Evolutionary conservation across 2,113 vertebrate genomes (phyloP).

Genomic region (Grallaria varia): DNA sequence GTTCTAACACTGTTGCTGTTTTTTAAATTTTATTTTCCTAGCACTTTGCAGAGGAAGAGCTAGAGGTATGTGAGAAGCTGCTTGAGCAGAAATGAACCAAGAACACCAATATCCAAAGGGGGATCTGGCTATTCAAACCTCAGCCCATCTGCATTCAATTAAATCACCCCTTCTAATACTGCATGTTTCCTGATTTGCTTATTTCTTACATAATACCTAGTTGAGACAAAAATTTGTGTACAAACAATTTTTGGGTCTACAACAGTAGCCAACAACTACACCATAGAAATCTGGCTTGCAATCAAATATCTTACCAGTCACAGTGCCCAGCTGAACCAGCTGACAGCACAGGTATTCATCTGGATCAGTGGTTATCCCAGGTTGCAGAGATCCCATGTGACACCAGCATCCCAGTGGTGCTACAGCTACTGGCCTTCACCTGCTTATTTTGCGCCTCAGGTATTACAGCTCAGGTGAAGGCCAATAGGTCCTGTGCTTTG

Average conservation of each 20-base stretch:
- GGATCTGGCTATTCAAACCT: background rate
- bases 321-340: background rate
- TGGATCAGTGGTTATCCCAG: background rate
- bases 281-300: background rate
- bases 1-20: background rate
- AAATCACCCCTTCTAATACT: background rate
- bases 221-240: background rate
- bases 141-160: background rate
- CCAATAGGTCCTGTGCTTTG: background rate
- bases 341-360: rapidly evolving
- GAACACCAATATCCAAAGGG: background rate
- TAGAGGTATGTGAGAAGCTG: background rate
- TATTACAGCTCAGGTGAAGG: background rate
- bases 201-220: background rate
- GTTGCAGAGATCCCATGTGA: background rate
- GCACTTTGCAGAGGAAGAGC: background rate
- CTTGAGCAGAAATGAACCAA: background rate
- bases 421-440: background rate
- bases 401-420: background rate
- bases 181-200: background rate
- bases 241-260: background rate
- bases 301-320: background rate
- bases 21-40: background rate
- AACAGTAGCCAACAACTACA: background rate
- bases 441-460: background rate